Base-by-base conservation (phyloP, 2,113 vertebrate genomes). In the Puntigrus tetrazona region DNA sequence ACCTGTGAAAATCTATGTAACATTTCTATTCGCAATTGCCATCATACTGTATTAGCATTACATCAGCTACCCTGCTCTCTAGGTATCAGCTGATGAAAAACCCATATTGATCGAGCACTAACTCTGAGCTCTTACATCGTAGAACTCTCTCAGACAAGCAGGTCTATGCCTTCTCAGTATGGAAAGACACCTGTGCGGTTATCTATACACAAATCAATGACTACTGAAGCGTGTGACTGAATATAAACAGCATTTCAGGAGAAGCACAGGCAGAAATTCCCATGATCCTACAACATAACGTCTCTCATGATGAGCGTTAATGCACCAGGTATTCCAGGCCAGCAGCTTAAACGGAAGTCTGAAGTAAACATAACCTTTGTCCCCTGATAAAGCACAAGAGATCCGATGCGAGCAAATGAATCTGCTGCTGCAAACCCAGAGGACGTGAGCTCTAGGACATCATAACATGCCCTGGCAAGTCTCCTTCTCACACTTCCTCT, bases 401-500 rank as follows among this genome's bases (percentile, higher is more conserved):
- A 27, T 5, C 27, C 5, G n/a, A 41, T 38, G 10, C 8, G 3
- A 36, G 43, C 25, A 31, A 25, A 31, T 18, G 0, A 79, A 22
- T 38, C 63, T 41, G 65, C 25, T 57, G 47, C 36, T 45, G 4
- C 34, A 69, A n/a, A 16, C 11, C 34, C 34, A 43, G 4, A 72
- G 25, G 73, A 74, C 25, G 11, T 14, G n/a, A 38, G 61, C 34
- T 25, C 22, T 22, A 22, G 41, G n/a, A 27, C 43, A 52, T 7
- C 55, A 29, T 50, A 27, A 78, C 83, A 85, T 83, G 86, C 73
- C 80, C 80, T 47, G 84, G 34, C 86, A 83, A 73, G 84, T 78
- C 86, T 78, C 8, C 50, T 45, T 55, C 29, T 72, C 45, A 75
- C 83, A 63, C 43, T 81, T 85, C 63, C 45, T 36, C 67, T 45